Conservation (phyloP, 2,113 vertebrate genomes). For the Promerops cafer region DNA sequence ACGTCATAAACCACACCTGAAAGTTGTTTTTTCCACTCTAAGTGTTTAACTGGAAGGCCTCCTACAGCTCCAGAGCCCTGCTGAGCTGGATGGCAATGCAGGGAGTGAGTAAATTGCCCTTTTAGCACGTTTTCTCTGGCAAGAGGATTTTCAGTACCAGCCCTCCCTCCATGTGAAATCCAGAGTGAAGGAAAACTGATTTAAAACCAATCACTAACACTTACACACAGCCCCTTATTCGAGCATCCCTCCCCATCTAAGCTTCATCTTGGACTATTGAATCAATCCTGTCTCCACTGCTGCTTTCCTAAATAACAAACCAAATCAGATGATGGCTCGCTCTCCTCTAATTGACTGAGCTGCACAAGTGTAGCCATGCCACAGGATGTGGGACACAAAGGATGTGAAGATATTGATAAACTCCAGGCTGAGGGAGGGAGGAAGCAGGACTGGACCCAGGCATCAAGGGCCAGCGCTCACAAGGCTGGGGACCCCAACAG, state of each 20-base stretch:
- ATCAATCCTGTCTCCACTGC: slow-evolving; percentile 60
- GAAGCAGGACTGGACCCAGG: background rate
- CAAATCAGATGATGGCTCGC: slow-evolving; percentile 41
- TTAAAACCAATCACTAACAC: slow-evolving; percentile 63
- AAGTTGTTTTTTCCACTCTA: slow-evolving; percentile 66
- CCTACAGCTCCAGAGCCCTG: slow-evolving; percentile 57
- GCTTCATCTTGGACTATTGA: slow-evolving; percentile 34
- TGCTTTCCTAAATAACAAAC: slow-evolving; percentile 48
- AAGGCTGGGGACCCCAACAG: background rate
- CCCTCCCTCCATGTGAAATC: slow-evolving; percentile 5
- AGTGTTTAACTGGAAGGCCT: slow-evolving; percentile 61
- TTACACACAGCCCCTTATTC: slow-evolving; percentile 12
- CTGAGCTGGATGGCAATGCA: slow-evolving; percentile 56
- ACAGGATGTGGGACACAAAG: slow-evolving; percentile 7
- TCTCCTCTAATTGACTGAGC: slow-evolving; percentile 59
- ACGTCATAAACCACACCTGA: slow-evolving; percentile 42
- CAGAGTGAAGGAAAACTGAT: slow-evolving; percentile 43
- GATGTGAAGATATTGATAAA: background rate
- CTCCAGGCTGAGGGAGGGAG: background rate
- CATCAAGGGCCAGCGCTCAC: background rate
- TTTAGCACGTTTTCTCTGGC: slow-evolving; percentile 63
- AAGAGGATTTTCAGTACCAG: slow-evolving; percentile 36
- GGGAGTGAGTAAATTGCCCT: slow-evolving; percentile 69
- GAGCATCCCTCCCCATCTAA: background rate
- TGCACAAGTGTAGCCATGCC: background rate